phyloP scores from a whole-genome alignment of 2,888 invertebrate species.

The Calameuta filiformis region DNA sequence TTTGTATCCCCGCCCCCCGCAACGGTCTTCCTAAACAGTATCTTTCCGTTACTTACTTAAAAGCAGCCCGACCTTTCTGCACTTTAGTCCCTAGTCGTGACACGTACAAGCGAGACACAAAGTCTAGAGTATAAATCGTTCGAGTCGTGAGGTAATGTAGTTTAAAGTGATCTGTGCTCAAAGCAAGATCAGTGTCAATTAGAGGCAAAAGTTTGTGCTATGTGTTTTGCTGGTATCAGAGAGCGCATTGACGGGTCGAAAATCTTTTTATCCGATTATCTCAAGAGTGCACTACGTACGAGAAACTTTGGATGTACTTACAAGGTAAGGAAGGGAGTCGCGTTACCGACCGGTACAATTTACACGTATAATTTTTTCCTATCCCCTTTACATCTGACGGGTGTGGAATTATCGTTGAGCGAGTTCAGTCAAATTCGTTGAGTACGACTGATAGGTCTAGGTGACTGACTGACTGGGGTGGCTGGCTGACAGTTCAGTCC shows the following conservation, averaged over 20 bases:
- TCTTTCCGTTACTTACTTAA: neutral
- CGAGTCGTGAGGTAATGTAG: neutral
- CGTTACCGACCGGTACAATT: neutral
- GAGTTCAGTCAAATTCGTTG: neutral
- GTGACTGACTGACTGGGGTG: neutral
- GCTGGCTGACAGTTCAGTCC: neutral
- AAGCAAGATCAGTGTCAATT: neutral
- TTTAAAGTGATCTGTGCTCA: neutral
- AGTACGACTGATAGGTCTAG: neutral
- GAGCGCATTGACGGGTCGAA: neutral
- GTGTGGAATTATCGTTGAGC: neutral
- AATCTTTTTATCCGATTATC: neutral
- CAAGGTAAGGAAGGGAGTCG: neutral
- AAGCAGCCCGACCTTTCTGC: neutral
- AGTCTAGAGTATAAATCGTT: neutral
- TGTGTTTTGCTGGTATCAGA: neutral
- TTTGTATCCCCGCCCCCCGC: neutral
- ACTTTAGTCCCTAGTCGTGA: neutral
- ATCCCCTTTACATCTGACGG: neutral
- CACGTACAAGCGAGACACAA: no score
- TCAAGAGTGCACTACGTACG: neutral
- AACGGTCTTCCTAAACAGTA: neutral
- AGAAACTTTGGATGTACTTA: neutral
- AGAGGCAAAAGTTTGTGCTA: neutral
- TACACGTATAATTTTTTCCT: neutral